Evolutionary conservation across 2,797 vertebrate genomes (phyloP).

Genomic region (Neomorphus geoffroyi): DNA sequence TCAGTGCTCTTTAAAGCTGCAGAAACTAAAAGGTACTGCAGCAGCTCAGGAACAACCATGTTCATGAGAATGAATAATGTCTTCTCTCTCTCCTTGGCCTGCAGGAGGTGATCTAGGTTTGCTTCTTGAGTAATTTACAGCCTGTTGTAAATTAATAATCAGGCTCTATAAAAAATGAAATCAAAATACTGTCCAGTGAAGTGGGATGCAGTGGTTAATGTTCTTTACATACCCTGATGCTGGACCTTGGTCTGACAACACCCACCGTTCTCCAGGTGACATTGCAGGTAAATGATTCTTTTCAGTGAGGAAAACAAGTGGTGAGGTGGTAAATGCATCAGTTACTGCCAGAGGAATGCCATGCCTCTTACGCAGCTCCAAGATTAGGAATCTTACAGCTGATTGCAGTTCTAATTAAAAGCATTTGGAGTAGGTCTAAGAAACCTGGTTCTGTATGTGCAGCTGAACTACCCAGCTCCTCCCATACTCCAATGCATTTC

Average conservation of each 20-base stretch:
- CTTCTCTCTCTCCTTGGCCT: neutral
- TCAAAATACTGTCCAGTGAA: constrained; percentile 15
- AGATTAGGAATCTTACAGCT: constrained; percentile 11
- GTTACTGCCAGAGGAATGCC: neutral
- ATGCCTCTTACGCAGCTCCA: neutral
- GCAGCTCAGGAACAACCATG: neutral
- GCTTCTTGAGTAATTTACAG: neutral
- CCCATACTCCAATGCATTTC: fast-evolving
- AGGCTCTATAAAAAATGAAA: constrained; percentile 21
- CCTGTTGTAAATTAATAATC: constrained; percentile 33
- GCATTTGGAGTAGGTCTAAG: neutral
- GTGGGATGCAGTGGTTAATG: constrained; percentile 61
- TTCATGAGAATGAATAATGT: neutral
- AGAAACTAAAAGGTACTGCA: neutral
- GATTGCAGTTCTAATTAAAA: neutral
- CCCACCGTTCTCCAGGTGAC: constrained; percentile 6
- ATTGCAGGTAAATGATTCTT: constrained; percentile 39
- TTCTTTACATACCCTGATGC: constrained; percentile 45
- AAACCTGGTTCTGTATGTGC: neutral
- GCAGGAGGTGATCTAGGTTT: constrained; percentile 47
- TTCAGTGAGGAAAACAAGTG: constrained; percentile 51
- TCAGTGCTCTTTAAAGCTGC: neutral
- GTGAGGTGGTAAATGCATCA: constrained; percentile 31
- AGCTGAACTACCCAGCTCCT: neutral
- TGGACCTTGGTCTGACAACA: constrained; percentile 69